Evolutionary conservation across 1,140 invertebrate genomes (phyloP).

Genomic region (Microvelia longipes): DNA sequence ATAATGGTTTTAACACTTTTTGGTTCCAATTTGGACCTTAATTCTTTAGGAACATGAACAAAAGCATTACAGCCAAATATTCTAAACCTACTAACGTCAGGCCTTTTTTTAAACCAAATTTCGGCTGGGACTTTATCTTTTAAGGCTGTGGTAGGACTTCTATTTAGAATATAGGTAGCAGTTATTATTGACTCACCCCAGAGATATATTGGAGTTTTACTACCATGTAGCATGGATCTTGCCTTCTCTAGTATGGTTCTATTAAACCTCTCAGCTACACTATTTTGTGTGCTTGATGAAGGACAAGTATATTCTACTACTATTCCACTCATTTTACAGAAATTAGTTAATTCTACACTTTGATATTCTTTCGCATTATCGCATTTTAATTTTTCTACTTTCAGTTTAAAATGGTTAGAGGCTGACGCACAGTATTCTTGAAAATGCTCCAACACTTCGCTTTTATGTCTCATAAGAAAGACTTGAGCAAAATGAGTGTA

Average conservation of each 20-base stretch:
- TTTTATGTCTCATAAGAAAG: background rate
- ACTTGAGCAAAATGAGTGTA: slow-evolving; percentile 1
- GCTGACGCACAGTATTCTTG: background rate
- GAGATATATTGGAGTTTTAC: background rate
- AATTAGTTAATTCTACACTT: background rate
- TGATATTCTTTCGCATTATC: background rate
- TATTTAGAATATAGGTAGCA: background rate
- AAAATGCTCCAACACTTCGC: background rate
- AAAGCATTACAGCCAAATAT: no score
- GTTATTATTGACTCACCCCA: background rate
- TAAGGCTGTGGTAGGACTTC: no score
- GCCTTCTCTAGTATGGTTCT: background rate
- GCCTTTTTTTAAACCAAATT: no score
- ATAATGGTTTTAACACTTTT: no score
- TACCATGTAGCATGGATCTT: background rate
- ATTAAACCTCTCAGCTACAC: background rate
- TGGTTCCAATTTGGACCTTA: no score
- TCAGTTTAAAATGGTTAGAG: background rate
- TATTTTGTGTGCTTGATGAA: background rate
- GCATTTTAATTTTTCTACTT: background rate
- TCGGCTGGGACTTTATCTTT: no score
- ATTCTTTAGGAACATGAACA: no score
- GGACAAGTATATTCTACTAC: background rate
- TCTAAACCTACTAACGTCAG: no score
- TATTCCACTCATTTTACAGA: background rate